Conservation (phyloP, 23 tunicate genomes). For the Diplosoma virens region DNA sequence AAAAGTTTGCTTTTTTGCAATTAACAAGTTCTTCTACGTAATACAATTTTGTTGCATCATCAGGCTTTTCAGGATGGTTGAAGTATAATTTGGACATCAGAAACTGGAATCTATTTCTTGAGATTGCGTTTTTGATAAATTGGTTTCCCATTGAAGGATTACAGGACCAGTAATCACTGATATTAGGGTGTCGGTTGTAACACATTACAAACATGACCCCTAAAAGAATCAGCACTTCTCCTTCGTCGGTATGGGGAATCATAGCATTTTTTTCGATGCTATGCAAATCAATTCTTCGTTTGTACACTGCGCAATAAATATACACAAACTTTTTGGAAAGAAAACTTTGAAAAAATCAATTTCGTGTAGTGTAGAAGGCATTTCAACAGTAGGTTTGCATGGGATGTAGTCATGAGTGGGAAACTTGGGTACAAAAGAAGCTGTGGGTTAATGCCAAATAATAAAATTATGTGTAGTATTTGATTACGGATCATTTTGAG, state of each 20-base stretch:
- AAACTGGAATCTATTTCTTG: background rate
- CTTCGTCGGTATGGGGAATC: background rate
- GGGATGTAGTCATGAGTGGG: constrained; percentile 28
- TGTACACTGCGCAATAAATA: background rate
- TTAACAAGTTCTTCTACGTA: background rate
- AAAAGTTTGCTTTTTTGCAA: background rate
- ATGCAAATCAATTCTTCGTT: background rate
- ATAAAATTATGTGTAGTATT: background rate
- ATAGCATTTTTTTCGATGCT: background rate
- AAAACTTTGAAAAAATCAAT: constrained; percentile 12
- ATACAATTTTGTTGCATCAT: background rate
- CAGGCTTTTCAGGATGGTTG: too few relatives aligned
- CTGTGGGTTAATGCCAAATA: constrained; percentile 13
- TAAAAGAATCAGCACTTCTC: background rate
- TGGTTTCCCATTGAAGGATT: background rate
- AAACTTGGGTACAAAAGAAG: constrained; percentile 18
- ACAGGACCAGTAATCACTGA: background rate
- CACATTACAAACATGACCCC: background rate
- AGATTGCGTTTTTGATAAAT: background rate
- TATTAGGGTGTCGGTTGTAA: background rate
- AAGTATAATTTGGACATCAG: too few relatives aligned
- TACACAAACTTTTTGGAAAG: too few relatives aligned
- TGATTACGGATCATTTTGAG: constrained; percentile 3
- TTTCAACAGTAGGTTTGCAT: constrained; percentile 13
- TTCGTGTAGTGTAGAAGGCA: constrained; percentile 7